phyloP scores from a whole-genome alignment of 2,113 vertebrate genomes.

The Lophochroa leadbeateri region DNA sequence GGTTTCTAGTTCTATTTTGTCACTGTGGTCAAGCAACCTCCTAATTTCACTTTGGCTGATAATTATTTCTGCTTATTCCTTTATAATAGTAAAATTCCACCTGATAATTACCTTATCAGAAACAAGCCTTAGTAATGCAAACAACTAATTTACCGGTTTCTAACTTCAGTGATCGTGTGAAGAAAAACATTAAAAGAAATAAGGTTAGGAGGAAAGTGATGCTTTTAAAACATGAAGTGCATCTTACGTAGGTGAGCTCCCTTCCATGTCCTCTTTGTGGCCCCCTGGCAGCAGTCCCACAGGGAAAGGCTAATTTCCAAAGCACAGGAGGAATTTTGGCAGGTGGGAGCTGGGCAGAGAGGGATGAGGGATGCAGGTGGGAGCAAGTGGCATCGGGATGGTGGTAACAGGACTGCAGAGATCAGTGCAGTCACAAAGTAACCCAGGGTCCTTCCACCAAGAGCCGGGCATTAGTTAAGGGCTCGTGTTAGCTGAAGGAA shows the following conservation, averaged over 20 bases:
- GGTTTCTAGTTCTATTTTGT: not conserved
- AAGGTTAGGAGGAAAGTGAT: not conserved
- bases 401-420: not conserved
- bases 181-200: not conserved
- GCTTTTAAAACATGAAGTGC: not conserved
- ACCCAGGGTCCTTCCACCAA: not conserved
- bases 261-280: not conserved
- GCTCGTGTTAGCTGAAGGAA: not conserved
- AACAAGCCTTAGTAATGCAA: not conserved
- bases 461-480: not conserved
- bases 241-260: not conserved
- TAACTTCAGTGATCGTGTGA: not conserved
- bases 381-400: not conserved
- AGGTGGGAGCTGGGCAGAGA: not conserved
- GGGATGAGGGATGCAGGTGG: not conserved
- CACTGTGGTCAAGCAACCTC: accelerated
- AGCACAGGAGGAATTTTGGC: accelerated
- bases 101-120: not conserved
- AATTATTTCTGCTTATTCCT: not conserved
- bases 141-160: not conserved
- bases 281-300: not conserved
- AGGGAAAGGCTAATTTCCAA: not conserved
- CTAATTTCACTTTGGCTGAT: not conserved
- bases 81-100: not conserved
- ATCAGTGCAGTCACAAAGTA: accelerated